Evolutionary conservation across 2,888 invertebrate species (phyloP).

Genomic region (Charanyca ferruginea): DNA sequence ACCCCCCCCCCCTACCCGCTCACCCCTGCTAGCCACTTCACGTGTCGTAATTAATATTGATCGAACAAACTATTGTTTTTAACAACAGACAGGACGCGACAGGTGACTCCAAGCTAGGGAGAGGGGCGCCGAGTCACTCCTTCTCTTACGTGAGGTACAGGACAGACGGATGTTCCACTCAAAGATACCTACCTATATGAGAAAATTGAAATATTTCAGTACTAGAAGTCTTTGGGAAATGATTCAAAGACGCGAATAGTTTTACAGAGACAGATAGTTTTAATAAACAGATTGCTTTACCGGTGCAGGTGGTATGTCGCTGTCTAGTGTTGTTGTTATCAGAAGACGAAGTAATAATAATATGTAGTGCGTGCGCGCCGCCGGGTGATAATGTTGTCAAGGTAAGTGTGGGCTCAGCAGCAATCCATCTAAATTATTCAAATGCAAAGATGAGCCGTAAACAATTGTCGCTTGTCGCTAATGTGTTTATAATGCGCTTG

Average conservation of each 20-base stretch:
- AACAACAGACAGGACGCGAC: constrained; percentile 40
- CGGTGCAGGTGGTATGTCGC: no score
- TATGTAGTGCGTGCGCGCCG: constrained; percentile 1
- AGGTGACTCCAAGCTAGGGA: constrained; percentile 20
- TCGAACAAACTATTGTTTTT: constrained; percentile 61
- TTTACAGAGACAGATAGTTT: no score
- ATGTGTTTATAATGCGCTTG: constrained; percentile 73
- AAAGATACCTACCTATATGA: no score
- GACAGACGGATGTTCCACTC: background rate
- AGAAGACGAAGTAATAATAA: background rate
- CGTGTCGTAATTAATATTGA: constrained; percentile 65
- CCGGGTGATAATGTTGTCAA: background rate
- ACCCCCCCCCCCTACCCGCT: background rate
- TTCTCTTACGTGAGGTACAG: background rate
- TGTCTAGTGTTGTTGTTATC: background rate
- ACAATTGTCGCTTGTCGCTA: constrained; percentile 70
- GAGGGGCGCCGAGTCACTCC: background rate
- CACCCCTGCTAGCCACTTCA: background rate
- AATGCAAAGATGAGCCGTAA: constrained; percentile 77
- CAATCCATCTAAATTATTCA: constrained; percentile 76
- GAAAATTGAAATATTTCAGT: no score
- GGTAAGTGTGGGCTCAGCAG: constrained; percentile 29
- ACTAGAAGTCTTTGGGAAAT: background rate
- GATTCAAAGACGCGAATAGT: background rate
- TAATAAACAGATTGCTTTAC: background rate